Evolutionary conservation across 1,140 invertebrate species (phyloP).

Genomic region (Leptonema lineaticorne): DNA sequence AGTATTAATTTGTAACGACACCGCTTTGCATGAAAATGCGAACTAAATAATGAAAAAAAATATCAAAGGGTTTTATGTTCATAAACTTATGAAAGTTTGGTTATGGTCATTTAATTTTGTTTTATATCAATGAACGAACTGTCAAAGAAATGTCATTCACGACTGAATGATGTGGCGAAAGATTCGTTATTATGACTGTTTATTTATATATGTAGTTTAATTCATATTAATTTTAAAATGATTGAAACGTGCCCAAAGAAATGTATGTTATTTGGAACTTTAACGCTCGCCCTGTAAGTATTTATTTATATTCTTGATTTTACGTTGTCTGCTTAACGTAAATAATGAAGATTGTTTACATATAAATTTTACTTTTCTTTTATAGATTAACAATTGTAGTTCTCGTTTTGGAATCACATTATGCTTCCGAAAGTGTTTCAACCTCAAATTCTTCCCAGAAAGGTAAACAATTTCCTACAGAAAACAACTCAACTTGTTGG

Average conservation of each 20-base stretch:
- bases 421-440: slow-evolving; percentile 59
- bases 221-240: too few relatives aligned
- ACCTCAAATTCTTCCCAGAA: slow-evolving; percentile 52
- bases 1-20: too few relatives aligned
- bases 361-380: slow-evolving; percentile 40
- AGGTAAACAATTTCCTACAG: slow-evolving; percentile 63
- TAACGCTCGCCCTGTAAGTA: slow-evolving; percentile 62
- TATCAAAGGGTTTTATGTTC: too few relatives aligned
- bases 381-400: slow-evolving; percentile 73
- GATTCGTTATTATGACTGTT: too few relatives aligned
- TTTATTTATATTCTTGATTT: background rate
- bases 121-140: too few relatives aligned
- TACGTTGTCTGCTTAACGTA: background rate
- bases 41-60: too few relatives aligned
- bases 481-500: slow-evolving; percentile 75
- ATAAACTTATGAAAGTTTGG: too few relatives aligned
- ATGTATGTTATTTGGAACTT: slow-evolving; percentile 66
- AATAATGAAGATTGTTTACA: slow-evolving; percentile 25
- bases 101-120: too few relatives aligned
- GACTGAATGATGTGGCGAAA: too few relatives aligned
- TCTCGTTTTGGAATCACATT: slow-evolving; percentile 75
- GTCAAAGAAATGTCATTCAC: too few relatives aligned
- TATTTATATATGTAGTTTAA: too few relatives aligned
- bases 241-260: slow-evolving; percentile 69
- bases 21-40: too few relatives aligned